phyloP scores from a whole-genome alignment of 2,797 vertebrate genomes.

The Acanthiza pusilla region DNA sequence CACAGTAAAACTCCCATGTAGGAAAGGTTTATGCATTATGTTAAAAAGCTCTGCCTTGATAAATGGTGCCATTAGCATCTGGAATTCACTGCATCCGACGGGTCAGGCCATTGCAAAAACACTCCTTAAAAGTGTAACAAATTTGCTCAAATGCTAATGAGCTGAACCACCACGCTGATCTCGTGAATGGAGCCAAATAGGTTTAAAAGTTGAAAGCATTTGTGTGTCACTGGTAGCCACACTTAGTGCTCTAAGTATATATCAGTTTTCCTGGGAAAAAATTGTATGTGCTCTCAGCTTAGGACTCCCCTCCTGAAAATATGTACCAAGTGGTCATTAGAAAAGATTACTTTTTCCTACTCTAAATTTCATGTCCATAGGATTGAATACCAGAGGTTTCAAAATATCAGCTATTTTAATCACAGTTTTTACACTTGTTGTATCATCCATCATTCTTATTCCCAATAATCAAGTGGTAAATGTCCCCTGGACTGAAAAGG shows the following conservation, averaged over 20 bases:
- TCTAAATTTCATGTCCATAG: not conserved
- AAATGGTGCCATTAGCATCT: conserved; percentile 75
- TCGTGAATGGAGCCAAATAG: conserved; percentile 37
- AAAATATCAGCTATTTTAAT: not conserved
- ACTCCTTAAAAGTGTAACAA: conserved; percentile 69
- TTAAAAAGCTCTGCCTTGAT: conserved; percentile 73
- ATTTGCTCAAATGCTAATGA: conserved; percentile 73
- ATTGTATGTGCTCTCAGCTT: not conserved
- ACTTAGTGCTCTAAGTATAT: conserved; percentile 31
- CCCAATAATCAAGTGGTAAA: not conserved
- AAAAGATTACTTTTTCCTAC: not conserved
- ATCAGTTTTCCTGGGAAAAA: conserved; percentile 37
- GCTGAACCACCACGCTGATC: conserved; percentile 34
- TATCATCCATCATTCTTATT: not conserved
- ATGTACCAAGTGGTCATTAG: not conserved
- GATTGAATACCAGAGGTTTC: not conserved
- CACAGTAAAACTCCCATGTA: conserved; percentile 65
- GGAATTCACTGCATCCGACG: conserved; percentile 61
- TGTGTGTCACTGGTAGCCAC: conserved; percentile 30
- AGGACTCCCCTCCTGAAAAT: conserved; percentile 14
- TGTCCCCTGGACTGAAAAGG: not conserved
- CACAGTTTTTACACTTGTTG: not conserved
- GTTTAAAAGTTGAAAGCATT: conserved; percentile 51
- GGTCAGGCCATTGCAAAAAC: conserved; percentile 59
- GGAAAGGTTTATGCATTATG: conserved; percentile 73